A percentile compares a stretch with the other conserved stretches of the same genome.
phyloP scores from a whole-genome alignment of 2,797 vertebrate genomes.

The Varecia variegata region DNA sequence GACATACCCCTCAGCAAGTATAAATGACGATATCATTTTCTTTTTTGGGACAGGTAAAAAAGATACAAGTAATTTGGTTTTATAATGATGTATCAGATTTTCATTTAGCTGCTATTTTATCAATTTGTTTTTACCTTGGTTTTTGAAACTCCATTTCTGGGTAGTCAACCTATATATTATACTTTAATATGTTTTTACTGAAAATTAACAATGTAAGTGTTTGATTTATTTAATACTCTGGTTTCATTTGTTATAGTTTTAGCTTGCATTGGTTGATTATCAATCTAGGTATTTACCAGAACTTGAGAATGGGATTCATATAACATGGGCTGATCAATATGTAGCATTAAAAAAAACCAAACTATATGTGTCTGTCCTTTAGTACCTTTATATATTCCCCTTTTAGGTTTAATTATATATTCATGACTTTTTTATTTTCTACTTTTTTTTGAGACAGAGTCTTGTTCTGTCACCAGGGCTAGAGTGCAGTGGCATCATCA shows the following conservation, averaged over 20 bases:
- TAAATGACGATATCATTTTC: not conserved
- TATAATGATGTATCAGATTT: not conserved
- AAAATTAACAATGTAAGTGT: not conserved
- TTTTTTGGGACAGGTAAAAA: not conserved
- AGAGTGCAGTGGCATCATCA: too few species aligned
- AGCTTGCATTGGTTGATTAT: not conserved
- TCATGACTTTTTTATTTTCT: not conserved
- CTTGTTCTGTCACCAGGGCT: too few species aligned
- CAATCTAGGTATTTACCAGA: not conserved
- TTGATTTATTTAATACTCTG: not conserved
- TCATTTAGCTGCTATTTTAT: not conserved
- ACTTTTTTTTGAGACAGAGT: not conserved
- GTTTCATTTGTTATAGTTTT: slow-evolving; percentile 27
- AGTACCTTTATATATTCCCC: not conserved
- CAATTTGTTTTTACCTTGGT: not conserved
- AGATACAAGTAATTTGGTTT: not conserved
- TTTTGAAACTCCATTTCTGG: not conserved
- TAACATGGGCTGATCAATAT: not conserved
- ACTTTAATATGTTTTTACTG: not conserved
- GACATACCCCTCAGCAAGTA: not conserved
- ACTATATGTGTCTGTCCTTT: not conserved
- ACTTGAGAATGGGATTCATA: not conserved
- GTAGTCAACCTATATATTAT: not conserved
- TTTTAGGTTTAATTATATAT: not conserved
- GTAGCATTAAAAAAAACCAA: not conserved